Evolutionary conservation across 2,797 vertebrate genomes (phyloP), one percentile per base, ranked within the genome.

Genomic region (Spinus olivaceus): DNA sequence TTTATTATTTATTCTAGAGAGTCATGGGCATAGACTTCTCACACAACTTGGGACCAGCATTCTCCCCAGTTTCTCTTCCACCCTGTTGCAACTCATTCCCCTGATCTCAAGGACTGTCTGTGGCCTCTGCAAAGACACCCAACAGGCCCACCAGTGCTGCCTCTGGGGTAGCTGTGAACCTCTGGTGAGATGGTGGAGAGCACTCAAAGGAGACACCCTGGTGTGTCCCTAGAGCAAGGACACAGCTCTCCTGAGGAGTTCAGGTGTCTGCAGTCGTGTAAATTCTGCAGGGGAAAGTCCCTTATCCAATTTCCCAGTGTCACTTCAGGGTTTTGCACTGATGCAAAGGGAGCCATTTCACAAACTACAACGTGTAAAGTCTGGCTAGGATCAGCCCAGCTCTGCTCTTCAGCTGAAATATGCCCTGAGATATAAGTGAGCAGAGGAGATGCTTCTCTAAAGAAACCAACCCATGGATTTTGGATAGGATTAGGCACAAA

Each of bases 301-400:
- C 42, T 66, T 42, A 28, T 39, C 41, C 86, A 25, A 41, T 63
- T 86, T 84, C 46, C 71, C 9, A 4, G 37, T 51, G 64, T 35
- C 83, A 88, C 87, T 81, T 86, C 60, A 77, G 85, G 90, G 91
- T 80, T 71, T 71, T 85, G 71, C 86, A 91, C 70, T 93, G 81
- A 42, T 79, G 60, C 92, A 94, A 97, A 96, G 80, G 77, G 87
- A 97, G 64, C 66, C 67, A 15, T 82, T 83, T 46, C 50, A 64
- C 53, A 86, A 84, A 80, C 33, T 22, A 11, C n/a, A 37, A 17
- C n/a, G 8, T 24, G 28, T 32, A 65, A 81, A 94, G 95, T 20
- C 74, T 42, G 50, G n/a, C 49, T 28, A 81, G 60, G 82, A 95
- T 67, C 88, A 95, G 49, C 39, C 37, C 60, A 50, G 3, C 81